phyloP scores from a whole-genome alignment of 2,113 vertebrate species.

The Pycnonotus jocosus region DNA sequence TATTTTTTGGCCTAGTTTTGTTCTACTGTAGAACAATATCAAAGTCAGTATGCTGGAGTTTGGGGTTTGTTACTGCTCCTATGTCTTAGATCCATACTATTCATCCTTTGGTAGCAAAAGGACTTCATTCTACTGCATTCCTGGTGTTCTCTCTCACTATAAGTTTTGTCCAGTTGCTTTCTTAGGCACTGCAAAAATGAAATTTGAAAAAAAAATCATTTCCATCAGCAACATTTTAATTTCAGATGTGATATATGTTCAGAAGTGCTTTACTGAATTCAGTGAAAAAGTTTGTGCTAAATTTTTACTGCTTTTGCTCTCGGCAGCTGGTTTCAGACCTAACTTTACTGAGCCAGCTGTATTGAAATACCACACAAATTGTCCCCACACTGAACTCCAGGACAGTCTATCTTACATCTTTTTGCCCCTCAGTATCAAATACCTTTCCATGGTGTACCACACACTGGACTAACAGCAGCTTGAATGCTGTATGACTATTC shows the following conservation, averaged over 20 bases:
- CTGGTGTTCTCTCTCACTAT: not conserved
- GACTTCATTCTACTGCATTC: not conserved
- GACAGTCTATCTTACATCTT: not conserved
- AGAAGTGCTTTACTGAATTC: not conserved
- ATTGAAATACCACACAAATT: not conserved
- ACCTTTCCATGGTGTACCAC: not conserved
- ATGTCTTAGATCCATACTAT: not conserved
- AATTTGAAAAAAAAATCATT: not conserved
- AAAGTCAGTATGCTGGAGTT: not conserved
- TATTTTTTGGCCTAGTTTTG: not conserved
- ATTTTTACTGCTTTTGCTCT: not conserved
- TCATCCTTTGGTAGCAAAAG: not conserved
- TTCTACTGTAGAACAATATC: not conserved
- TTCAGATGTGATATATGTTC: not conserved
- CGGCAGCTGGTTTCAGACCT: not conserved
- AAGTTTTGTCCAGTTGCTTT: not conserved
- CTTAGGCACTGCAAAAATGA: not conserved
- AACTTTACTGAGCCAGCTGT: not conserved
- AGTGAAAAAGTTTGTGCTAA: not conserved
- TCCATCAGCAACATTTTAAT: not conserved
- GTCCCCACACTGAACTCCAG: not conserved
- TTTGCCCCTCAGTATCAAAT: not conserved
- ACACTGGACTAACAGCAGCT: not conserved
- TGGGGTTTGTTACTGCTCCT: not conserved
- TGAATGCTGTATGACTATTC: not conserved